phyloP scores from a whole-genome alignment of 2,797 vertebrate species.

The Eulemur albifrons region DNA sequence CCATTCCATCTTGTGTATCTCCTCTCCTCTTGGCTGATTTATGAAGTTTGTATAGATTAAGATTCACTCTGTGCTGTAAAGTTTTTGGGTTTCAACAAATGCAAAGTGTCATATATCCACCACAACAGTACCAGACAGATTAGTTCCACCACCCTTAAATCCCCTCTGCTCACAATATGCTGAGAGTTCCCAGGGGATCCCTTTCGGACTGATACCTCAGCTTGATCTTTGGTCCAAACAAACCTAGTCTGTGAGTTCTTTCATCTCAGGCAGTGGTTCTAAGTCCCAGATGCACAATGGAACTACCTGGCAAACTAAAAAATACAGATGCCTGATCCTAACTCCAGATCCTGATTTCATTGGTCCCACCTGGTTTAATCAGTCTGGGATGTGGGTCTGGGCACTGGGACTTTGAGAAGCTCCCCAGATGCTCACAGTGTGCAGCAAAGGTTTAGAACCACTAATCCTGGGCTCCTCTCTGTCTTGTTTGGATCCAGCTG shows the following conservation, averaged over 20 bases:
- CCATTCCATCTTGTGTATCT: background rate
- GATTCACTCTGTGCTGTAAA: background rate
- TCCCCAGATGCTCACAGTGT: background rate
- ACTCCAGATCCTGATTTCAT: background rate
- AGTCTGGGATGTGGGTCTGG: background rate
- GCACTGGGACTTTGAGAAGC: background rate
- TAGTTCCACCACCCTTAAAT: background rate
- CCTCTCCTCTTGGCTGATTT: background rate
- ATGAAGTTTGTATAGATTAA: background rate
- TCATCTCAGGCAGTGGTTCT: background rate
- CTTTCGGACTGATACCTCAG: background rate
- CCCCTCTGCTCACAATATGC: background rate
- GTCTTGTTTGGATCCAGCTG: background rate
- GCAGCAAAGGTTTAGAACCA: background rate
- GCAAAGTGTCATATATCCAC: background rate
- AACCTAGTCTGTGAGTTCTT: background rate
- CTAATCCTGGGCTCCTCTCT: background rate
- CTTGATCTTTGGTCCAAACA: background rate
- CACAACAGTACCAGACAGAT: background rate
- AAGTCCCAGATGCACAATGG: background rate
- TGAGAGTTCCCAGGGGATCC: background rate
- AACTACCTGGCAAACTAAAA: background rate
- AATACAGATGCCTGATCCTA: background rate
- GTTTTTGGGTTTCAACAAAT: background rate
- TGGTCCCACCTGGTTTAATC: background rate